Base-by-base conservation (phyloP, 2,888 invertebrate genomes). In the Hartigia nigra region DNA sequence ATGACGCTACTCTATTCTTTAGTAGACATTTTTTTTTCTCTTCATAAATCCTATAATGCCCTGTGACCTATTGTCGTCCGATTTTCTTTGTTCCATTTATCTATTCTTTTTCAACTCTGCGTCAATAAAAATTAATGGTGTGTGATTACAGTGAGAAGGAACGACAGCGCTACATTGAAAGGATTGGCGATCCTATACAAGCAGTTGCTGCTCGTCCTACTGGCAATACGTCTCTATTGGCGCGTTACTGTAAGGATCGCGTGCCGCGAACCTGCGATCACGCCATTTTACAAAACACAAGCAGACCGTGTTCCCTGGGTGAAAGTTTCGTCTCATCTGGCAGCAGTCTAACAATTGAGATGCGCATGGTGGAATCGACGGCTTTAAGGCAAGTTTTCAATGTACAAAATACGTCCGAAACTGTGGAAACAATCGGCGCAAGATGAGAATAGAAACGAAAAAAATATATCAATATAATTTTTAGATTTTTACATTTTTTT, bases 321-420 rank as follows among this genome's bases (percentile, higher is more conserved):
- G 97, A 97, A 90, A 97, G 97, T 91, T 97, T 96, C 90, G 93
- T 97, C 23, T 97, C 97, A 4, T 95, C 96, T 82, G 96, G 96
- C 79, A 96, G 96, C 91, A 95, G 95, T 77, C 93, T 97, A 85
- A 97, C 96, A 31, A 93, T 97, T 84, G 97, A 97, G 90, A 92
- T 97, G 85, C 95, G 95, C 87, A 93, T 96, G 87, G 94, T 95
- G 23, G 96, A 97, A 91, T 96, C 97, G 70, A 97, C 97, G 0
- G 96, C 96, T 70, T 93, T 97, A 80, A 96, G 96, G 97, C 95
- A 92, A 93, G 93, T 90, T 23, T 55, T 55, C 55, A 55, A 23
- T 55, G 55, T 55, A 55, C 23, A 55, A 55, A 55, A 5, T 23
- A 14, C 14, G 31, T 0, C 9, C 32, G 72, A 34, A 23, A 72